phyloP scores from a whole-genome alignment of 2,797 vertebrate species.

The Enteromius treurensis region DNA sequence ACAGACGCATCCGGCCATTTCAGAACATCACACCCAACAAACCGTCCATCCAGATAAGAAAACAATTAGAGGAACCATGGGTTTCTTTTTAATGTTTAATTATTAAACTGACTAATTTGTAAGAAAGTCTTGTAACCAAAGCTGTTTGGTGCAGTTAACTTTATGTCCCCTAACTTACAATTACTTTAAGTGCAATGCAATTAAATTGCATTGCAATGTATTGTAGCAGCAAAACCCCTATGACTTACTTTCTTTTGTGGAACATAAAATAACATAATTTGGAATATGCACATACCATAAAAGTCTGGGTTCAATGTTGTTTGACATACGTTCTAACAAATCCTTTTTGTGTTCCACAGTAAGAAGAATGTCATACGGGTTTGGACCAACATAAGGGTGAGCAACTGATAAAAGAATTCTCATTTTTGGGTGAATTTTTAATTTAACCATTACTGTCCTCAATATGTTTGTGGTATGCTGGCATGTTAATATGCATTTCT shows the following conservation, averaged over 20 bases:
- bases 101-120: slow-evolving; percentile 6
- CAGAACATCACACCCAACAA: neutral
- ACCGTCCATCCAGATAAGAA: neutral
- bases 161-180: neutral
- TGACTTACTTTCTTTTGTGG: neutral
- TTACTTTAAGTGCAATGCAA: neutral
- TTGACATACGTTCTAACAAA: neutral
- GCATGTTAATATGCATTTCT: slow-evolving; percentile 16
- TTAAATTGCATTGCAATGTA: neutral
- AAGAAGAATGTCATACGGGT: neutral
- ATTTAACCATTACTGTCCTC: neutral
- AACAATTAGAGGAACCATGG: neutral
- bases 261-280: neutral
- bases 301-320: neutral
- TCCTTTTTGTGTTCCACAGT: neutral
- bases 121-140: neutral
- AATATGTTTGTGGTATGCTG: slow-evolving; percentile 5
- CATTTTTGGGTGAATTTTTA: neutral
- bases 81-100: neutral
- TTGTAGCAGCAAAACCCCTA: neutral
- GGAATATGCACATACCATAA: neutral
- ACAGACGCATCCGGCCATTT: neutral
- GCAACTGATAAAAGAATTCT: neutral
- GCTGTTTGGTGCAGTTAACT: neutral
- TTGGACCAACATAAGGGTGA: neutral